Conservation (phyloP, 2,797 vertebrate genomes). For the Sarcoramphus papa region DNA sequence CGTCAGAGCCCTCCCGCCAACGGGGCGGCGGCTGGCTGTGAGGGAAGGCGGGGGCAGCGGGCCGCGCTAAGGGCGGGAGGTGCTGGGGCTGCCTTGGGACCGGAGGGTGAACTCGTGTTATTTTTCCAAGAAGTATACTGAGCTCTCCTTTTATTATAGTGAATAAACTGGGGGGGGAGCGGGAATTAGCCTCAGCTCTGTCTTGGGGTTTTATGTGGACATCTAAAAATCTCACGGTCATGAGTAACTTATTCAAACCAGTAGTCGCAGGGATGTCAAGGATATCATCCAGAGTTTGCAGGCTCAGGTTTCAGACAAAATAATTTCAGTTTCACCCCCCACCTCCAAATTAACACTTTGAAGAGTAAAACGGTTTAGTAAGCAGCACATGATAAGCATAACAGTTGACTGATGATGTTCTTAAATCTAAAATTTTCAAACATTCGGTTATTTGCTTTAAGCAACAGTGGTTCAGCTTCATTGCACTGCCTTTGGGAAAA, state of each 20-base stretch:
- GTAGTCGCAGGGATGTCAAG: rapidly evolving
- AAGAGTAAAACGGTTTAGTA: rapidly evolving
- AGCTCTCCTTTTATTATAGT: rapidly evolving
- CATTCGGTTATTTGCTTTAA: background rate
- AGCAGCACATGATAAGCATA: rapidly evolving
- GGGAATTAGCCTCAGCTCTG: no score
- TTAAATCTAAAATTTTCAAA: rapidly evolving
- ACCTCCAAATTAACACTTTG: rapidly evolving
- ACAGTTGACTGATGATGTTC: no score
- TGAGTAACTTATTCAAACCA: rapidly evolving
- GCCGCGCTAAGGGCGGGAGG: background rate
- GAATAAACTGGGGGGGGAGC: background rate
- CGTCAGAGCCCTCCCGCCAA: background rate
- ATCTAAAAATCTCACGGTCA: rapidly evolving
- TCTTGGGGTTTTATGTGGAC: background rate
- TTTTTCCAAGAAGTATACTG: rapidly evolving
- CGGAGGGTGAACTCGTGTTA: rapidly evolving
- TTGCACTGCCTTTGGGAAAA: rapidly evolving
- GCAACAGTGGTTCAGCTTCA: background rate
- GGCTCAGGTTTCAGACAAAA: background rate
- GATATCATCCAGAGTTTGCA: rapidly evolving
- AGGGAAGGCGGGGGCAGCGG: background rate
- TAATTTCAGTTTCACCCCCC: background rate
- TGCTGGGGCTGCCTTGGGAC: rapidly evolving
- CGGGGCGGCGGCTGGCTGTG: background rate